Evolutionary conservation across 2,797 vertebrate genomes (phyloP), one percentile per base, ranked within the genome.

Genomic region (Odontamblyopus rebecca): DNA sequence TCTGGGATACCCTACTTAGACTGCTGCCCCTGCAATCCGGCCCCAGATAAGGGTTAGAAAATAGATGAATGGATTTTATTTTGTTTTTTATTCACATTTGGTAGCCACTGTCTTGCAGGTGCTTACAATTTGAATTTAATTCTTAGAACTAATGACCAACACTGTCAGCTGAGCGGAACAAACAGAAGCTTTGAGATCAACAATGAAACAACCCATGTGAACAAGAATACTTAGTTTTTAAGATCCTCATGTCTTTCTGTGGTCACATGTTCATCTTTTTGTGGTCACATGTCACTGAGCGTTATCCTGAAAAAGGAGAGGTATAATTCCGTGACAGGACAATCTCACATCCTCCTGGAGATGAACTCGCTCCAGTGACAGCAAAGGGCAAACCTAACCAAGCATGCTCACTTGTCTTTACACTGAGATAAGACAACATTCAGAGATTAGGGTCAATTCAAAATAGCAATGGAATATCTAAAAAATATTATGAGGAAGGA

Each of bases 361-460:
- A 61, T 56, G 50, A 19, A 70, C 76, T 64, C 27, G 23, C 44
- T 78, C 74, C 85, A 79, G 76, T 81, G 83, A 82, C 76, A 80
- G 85, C 69, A 69, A 64, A 82, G 75, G 74, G 74, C 70, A 78
- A 77, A 57, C 29, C 27, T 15, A 35, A 66, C 9, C 68, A 64
- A 44, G 75, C 48, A 26, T 62, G 27, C 30, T 57, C 50, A 70
- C 44, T 29, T 35, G 9, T 51, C 68, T 59, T 71, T 68, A 68
- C 8, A 71, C 59, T 53, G 32, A 48, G 32, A 67, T n/a, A 51
- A 53, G 6, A 60, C 66, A 73, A 35, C 41, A 53, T 57, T 35
- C 70, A 38, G 26, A 23, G 50, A 59, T 75, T 51, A 53, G 27
- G 19, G 30, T 61, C 29, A 61, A 26, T 15, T 61, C 29, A 32